Evolutionary conservation across 2,797 vertebrate species (phyloP).

Genomic region (Arctocebus calabarensis): DNA sequence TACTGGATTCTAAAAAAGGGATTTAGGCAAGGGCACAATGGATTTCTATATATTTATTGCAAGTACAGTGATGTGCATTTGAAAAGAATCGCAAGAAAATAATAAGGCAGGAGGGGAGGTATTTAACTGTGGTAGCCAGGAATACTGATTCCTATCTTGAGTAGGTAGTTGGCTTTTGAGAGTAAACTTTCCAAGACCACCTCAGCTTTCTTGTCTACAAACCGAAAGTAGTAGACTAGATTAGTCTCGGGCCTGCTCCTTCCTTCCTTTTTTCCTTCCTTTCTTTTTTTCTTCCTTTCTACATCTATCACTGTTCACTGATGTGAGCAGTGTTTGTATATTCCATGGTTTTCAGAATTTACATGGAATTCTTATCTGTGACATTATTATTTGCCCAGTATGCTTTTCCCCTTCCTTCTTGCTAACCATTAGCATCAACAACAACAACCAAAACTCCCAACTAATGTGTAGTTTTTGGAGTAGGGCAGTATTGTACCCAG

Average conservation of each 20-base stretch:
- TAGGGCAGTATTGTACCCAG: neutral
- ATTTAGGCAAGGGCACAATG: constrained; percentile 42
- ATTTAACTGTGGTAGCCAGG: neutral
- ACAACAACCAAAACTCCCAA: too few species aligned
- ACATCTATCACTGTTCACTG: neutral
- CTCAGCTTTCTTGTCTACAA: neutral
- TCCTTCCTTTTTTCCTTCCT: neutral
- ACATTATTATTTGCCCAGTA: neutral
- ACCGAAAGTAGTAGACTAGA: neutral
- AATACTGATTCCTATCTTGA: neutral
- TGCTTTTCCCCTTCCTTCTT: neutral
- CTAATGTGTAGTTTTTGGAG: neutral
- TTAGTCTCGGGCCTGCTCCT: neutral
- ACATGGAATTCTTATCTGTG: neutral
- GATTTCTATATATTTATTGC: constrained; percentile 61
- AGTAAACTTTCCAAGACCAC: neutral
- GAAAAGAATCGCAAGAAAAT: constrained; percentile 50
- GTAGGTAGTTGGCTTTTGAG: neutral
- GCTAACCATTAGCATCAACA: neutral
- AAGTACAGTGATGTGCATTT: constrained; percentile 15
- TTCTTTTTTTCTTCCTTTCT: neutral
- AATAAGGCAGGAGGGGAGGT: neutral
- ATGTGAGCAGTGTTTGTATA: neutral
- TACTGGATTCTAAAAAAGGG: constrained; percentile 58
- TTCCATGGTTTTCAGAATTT: neutral